phyloP scores from a whole-genome alignment of 2,113 vertebrate genomes.

The Hippocampus barbouri region DNA sequence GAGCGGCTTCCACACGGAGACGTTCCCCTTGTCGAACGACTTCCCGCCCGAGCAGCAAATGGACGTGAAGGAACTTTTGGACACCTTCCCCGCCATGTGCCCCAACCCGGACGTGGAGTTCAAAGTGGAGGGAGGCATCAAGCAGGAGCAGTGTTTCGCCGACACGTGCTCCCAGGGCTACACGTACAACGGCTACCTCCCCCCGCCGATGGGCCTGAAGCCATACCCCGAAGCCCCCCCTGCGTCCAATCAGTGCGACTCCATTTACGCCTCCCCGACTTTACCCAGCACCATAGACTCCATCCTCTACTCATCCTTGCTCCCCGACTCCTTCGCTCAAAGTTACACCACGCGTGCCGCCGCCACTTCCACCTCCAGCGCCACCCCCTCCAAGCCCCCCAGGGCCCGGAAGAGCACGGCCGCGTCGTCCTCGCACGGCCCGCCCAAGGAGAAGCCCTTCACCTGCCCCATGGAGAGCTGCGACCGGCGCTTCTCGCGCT shows the following conservation, averaged over 20 bases:
- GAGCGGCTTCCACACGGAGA: slow-evolving; percentile 72
- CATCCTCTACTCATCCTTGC: slow-evolving; percentile 69
- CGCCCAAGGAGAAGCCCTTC: slow-evolving; percentile 92
- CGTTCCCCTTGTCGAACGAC: slow-evolving; percentile 73
- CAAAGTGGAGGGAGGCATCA: slow-evolving; percentile 74
- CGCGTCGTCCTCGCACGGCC: slow-evolving; percentile 75
- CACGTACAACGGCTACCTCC: slow-evolving; percentile 69
- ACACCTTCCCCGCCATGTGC: slow-evolving; percentile 72
- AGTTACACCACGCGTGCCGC: slow-evolving; percentile 78
- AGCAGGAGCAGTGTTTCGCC: slow-evolving; percentile 75
- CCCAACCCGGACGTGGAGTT: slow-evolving; percentile 73
- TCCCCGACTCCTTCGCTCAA: slow-evolving; percentile 64
- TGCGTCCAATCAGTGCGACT: slow-evolving; percentile 65
- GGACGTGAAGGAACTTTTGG: slow-evolving; percentile 78
- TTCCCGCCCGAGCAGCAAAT: slow-evolving; percentile 75
- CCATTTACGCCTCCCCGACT: slow-evolving; percentile 73
- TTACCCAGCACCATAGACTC: slow-evolving; percentile 70
- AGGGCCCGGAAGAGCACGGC: slow-evolving; percentile 80
- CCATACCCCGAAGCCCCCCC: slow-evolving; percentile 67
- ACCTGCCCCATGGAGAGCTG: slow-evolving; percentile 93
- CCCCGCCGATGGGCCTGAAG: slow-evolving; percentile 71
- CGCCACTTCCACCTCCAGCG: slow-evolving; percentile 58
- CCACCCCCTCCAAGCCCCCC: slow-evolving; percentile 63
- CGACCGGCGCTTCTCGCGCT: slow-evolving; percentile 90
- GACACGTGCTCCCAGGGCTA: slow-evolving; percentile 74